Base-by-base conservation (phyloP, 2,797 vertebrate species). In the Pseudotriccus pelzelni region DNA sequence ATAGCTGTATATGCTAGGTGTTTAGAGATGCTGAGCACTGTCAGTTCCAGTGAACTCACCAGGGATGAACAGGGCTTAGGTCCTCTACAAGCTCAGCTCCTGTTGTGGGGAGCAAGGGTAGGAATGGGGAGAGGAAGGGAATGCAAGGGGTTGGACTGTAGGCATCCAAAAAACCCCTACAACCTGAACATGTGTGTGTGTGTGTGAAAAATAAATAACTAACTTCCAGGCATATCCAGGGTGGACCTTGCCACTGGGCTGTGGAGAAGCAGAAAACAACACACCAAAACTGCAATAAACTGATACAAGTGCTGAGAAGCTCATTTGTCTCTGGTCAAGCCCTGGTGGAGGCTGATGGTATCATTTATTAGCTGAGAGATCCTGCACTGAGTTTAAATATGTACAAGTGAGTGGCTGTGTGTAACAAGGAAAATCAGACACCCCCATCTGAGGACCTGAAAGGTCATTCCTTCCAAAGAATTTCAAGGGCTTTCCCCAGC, bases 261-360 rank as follows among this genome's bases (percentile, higher is more conserved):
- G 66, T 74, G 74, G 70, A 94, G 96, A 93, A 95, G 93, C 81
- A 84, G 84, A 89, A 97, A 97, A 91, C 93, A 93, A 82, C 69
- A 84, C 67, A 84, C 62, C 39, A 69, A 87, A 91, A 56, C 87
- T n/a, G 68, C 93, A 95, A 96, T 87, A 96, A 97, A 94, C 63
- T 41, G 89, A 96, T 91, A 62, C 37, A 89, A 95, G 94, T 86
- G 94, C 87, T 97, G 97, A 97, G 97, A 96, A 97, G 94, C 89
- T 97, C 83, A 94, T 97, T 94, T 97, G 83, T 95, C 85, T 84
- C 36, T 18, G 39, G 66, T 37, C 62, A 84, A 86, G 77, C 83
- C 16, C 12, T 93, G 75, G 91, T 96, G 96, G 93, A 95, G 97
- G 83, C 89, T 94, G 89, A 75, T 80, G 93, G 83, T 70, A 59